Evolutionary conservation across 2,888 invertebrate genomes (phyloP).

Genomic region (Rhimphoctona megacephalus): DNA sequence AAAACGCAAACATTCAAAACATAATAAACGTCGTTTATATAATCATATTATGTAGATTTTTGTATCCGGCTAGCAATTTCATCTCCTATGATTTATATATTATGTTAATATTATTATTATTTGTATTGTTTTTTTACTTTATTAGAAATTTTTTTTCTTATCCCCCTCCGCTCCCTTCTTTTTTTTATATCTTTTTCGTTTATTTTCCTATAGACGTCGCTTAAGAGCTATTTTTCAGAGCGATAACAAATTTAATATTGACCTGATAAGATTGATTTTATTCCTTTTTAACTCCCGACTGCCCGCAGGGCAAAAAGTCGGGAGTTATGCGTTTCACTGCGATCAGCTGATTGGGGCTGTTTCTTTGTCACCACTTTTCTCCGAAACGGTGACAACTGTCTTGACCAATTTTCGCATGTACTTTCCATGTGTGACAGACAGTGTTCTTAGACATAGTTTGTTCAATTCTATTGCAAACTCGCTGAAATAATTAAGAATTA

Average conservation of each 20-base stretch:
- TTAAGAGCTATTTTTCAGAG: constrained; percentile 38
- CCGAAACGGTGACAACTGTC: no score
- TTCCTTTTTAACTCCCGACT: no score
- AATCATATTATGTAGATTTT: constrained; percentile 81
- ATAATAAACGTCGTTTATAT: constrained; percentile 80
- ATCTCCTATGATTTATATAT: constrained; percentile 78
- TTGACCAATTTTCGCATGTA: no score
- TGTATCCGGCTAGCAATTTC: constrained; percentile 78
- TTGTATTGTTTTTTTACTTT: constrained; percentile 12
- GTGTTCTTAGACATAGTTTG: no score
- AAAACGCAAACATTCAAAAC: constrained; percentile 78
- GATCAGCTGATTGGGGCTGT: no score
- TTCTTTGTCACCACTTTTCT: no score
- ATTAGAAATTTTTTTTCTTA: neutral
- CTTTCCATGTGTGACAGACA: no score
- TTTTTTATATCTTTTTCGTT: constrained; percentile 49
- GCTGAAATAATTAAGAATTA: no score
- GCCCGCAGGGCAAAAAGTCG: no score
- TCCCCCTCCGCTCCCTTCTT: no score
- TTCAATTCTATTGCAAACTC: no score
- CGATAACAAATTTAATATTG: constrained; percentile 50
- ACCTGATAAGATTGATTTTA: constrained; percentile 38
- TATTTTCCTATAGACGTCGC: constrained; percentile 73
- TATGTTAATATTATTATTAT: constrained; percentile 75
- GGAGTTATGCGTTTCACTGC: no score